Percentiles rank a stretch among this genome's conserved stretches.
phyloP scores from a whole-genome alignment of 2,888 invertebrate genomes.

The Syrphus vitripennis region DNA sequence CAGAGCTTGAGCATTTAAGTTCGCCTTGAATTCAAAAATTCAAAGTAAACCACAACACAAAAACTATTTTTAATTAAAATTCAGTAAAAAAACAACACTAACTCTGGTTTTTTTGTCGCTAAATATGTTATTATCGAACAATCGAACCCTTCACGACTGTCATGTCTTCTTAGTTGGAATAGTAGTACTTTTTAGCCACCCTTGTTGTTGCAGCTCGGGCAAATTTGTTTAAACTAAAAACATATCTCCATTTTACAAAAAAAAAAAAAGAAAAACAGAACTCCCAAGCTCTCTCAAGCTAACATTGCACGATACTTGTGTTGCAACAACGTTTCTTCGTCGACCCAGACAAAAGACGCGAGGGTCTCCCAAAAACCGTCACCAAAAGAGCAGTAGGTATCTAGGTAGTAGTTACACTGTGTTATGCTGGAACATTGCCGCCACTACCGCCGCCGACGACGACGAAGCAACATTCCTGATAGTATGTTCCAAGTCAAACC shows the following conservation, averaged over 20 bases:
- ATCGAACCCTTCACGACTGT: conserved; percentile 71
- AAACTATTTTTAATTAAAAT: conserved; percentile 49
- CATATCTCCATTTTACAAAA: conserved; percentile 15
- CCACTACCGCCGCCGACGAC: background rate
- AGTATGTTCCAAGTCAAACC: conserved; percentile 61
- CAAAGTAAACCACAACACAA: background rate
- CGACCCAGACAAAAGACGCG: conserved; percentile 1
- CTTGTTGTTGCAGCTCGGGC: conserved; percentile 46
- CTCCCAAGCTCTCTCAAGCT: conserved; percentile 18
- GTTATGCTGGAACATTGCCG: conserved; percentile 19
- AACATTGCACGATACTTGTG: conserved; percentile 68
- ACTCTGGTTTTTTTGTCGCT: conserved; percentile 1
- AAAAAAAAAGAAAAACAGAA: background rate
- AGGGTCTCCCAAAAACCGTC: conserved; percentile 35
- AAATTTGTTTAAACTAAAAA: conserved; percentile 60
- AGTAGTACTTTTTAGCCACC: conserved; percentile 41
- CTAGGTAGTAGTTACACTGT: conserved; percentile 24
- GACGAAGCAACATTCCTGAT: conserved; percentile 45
- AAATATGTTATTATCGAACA: conserved; percentile 69
- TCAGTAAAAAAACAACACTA: conserved; percentile 17
- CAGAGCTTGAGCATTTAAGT: background rate
- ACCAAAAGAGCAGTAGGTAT: background rate
- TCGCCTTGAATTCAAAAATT: background rate
- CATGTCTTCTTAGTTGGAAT: conserved; percentile 38
- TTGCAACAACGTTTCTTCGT: conserved; percentile 13